These are phyloP conservation scores for Drosophila buzzatii DNA, from an alignment of 2,888 invertebrate species.

Conservation along the genomic window DNA sequence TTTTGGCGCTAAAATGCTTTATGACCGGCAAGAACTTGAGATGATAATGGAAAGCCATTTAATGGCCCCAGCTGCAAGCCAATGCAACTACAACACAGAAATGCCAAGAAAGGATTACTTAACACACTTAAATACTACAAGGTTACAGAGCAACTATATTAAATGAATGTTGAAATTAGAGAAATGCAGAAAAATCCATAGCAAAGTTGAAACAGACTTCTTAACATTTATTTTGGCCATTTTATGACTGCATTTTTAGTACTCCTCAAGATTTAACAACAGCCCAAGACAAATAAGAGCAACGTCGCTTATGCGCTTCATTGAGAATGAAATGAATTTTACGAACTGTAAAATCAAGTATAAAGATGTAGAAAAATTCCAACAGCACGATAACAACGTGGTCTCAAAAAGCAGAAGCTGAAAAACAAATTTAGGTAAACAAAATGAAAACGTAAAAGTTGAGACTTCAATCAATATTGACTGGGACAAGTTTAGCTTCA, in stretches of 20 bases:
- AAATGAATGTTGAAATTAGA: not conserved
- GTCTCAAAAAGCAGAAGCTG: not conserved
- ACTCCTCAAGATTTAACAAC: not conserved
- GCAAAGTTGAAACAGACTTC: not conserved
- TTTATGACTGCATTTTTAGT: conserved; percentile 4
- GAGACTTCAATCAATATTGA: not conserved
- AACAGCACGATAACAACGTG: not conserved
- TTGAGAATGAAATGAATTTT: not conserved
- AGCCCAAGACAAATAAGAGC: not conserved
- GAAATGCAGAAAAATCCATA: not conserved
- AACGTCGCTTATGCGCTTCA: conserved; percentile 8
- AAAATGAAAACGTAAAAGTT: conserved; percentile 1
- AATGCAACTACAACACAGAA: conserved; percentile 30
- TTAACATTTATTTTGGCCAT: not conserved
- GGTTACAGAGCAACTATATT: not conserved
- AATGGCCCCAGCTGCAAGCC: conserved; percentile 34
- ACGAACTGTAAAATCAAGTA: conserved; percentile 3
- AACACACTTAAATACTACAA: conserved; percentile 18
- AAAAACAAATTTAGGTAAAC: conserved; percentile 7
- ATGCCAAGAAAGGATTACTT: conserved; percentile 41
- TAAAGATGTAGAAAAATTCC: not conserved
- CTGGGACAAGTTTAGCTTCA: not conserved
- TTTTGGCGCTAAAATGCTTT: conserved; percentile 60
- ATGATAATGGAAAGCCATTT: conserved; percentile 61
- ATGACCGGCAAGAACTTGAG: conserved; percentile 58